Evolutionary conservation across 2,797 vertebrate species (phyloP).

Genomic region (Graptemys geographica): DNA sequence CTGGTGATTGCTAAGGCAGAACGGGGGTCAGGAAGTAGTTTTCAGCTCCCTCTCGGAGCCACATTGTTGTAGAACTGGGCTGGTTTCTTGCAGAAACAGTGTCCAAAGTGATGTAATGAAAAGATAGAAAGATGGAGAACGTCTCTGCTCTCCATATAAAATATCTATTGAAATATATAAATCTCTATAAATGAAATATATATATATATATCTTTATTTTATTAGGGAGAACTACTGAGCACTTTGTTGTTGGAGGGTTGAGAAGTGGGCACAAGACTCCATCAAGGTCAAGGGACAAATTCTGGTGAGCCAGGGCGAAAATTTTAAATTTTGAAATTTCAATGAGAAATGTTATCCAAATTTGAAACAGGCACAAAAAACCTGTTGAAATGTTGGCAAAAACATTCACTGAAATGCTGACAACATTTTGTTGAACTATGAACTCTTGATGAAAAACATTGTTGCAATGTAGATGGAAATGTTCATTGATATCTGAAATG

Average conservation of each 20-base stretch:
- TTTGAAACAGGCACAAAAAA: not conserved
- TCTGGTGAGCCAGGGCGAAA: not conserved
- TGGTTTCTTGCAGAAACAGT: not conserved
- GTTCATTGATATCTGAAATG: not conserved
- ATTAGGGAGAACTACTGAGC: not conserved
- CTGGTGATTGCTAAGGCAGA: not conserved
- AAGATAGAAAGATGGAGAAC: not conserved
- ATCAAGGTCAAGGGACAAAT: not conserved
- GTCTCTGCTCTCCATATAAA: not conserved
- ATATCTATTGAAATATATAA: not conserved
- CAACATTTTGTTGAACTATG: not conserved
- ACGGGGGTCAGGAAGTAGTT: too few relatives aligned
- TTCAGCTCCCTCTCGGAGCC: not conserved
- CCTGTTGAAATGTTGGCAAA: not conserved
- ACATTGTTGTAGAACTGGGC: not conserved
- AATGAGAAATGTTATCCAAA: not conserved
- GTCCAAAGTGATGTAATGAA: not conserved
- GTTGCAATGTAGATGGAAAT: not conserved
- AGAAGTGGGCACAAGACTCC: not conserved
- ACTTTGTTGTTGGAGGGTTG: not conserved
- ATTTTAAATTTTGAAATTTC: not conserved
- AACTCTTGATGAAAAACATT: not conserved
- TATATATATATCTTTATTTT: not conserved
- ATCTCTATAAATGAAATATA: not conserved
- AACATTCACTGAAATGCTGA: not conserved